Evolutionary conservation across 37 sponge, comb jelly and placozoan genomes (phyloP).

Genomic region (Mnemiopsis leidyi): DNA sequence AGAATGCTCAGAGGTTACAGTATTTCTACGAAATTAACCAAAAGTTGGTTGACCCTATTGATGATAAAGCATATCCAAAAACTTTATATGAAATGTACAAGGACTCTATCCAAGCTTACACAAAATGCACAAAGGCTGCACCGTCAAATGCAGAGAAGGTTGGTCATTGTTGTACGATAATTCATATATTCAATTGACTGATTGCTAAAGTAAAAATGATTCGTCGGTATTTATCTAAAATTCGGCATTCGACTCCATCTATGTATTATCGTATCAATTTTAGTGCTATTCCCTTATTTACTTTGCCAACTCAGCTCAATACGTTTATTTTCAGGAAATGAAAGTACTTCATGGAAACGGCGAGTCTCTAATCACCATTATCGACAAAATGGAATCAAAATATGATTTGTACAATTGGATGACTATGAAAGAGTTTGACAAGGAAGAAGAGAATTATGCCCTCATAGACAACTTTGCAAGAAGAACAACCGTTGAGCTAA

Average conservation of each 20-base stretch:
- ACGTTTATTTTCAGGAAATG: too few species aligned
- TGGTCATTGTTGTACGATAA: too few species aligned
- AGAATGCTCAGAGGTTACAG: background rate
- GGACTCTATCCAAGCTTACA: too few species aligned
- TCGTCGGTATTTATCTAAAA: too few species aligned
- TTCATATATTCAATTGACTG: too few species aligned
- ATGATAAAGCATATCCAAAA: background rate
- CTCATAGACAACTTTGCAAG: background rate
- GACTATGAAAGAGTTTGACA: background rate
- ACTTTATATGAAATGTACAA: background rate
- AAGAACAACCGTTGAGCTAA: background rate
- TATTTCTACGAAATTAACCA: slow-evolving; percentile 41
- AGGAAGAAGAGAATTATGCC: background rate
- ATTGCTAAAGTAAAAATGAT: too few species aligned
- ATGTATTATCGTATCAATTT: too few species aligned
- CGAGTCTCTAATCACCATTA: background rate
- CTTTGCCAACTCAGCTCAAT: too few species aligned
- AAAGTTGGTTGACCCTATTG: background rate
- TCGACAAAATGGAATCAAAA: background rate
- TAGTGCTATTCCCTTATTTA: too few species aligned
- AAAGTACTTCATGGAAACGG: background rate
- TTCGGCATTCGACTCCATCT: too few species aligned
- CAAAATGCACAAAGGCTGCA: too few species aligned
- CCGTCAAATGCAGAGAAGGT: too few species aligned
- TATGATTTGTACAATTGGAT: background rate